Conservation (phyloP, 2,888 invertebrate genomes). For the Holacanthella duospinosa region DNA sequence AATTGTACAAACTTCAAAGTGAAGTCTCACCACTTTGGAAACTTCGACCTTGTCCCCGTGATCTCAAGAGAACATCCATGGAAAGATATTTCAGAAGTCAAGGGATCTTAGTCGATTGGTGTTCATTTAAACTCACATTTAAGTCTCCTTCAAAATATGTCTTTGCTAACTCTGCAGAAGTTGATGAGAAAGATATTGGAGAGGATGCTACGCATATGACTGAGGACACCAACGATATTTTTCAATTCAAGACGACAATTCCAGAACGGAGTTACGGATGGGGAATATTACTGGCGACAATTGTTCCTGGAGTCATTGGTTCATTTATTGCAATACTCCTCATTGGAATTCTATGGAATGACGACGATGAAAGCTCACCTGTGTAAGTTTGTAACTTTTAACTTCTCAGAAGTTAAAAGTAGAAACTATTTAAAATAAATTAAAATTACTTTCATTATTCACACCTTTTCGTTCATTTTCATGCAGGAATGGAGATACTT, state of each 20-base stretch:
- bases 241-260: conserved; percentile 26
- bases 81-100: conserved; percentile 70
- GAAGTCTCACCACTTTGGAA: conserved; percentile 72
- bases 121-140: conserved; percentile 59
- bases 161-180: neutral
- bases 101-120: conserved; percentile 76
- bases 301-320: conserved; percentile 30
- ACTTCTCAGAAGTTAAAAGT: no score
- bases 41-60: conserved; percentile 63
- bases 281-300: conserved; percentile 27
- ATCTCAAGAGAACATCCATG: conserved; percentile 73
- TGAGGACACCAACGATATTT: conserved; percentile 11
- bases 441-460: conserved; percentile 2
- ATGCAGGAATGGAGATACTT: conserved; percentile 31
- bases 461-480: neutral
- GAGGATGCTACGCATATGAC: neutral
- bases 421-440: conserved; percentile 3
- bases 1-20: conserved; percentile 58
- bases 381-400: conserved; percentile 19
- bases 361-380: conserved; percentile 32
- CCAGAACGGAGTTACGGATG: conserved; percentile 30
- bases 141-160: neutral
- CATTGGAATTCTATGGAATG: conserved; percentile 31
- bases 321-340: conserved; percentile 34
- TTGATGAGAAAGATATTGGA: neutral